phyloP scores from a whole-genome alignment of 2,888 invertebrate species.

The Brachyopa scutellaris region DNA sequence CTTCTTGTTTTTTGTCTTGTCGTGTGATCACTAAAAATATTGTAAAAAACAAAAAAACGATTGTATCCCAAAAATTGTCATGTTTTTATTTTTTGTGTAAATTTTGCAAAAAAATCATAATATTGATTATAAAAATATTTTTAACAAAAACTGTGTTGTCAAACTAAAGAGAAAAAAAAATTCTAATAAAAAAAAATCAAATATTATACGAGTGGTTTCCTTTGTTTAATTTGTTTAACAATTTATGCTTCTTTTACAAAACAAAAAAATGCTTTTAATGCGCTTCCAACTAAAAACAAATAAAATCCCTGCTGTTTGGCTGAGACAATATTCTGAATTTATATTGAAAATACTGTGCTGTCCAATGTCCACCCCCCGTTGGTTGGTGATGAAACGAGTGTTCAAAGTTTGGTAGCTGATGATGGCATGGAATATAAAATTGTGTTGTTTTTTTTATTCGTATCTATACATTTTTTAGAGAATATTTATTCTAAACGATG shows the following conservation, averaged over 20 bases:
- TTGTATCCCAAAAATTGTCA: constrained; percentile 47
- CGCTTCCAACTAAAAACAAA: constrained; percentile 37
- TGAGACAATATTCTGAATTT: not conserved
- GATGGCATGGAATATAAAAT: no score
- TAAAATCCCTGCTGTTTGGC: constrained; percentile 5
- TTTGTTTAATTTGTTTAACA: constrained; percentile 26
- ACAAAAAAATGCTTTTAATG: constrained; percentile 33
- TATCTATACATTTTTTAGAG: no score
- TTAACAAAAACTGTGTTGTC: constrained; percentile 49
- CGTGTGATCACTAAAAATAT: constrained; percentile 27
- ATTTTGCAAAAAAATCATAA: constrained; percentile 11
- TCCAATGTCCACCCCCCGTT: not conserved
- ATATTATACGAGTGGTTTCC: constrained; percentile 35
- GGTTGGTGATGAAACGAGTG: constrained; percentile 14
- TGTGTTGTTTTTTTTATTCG: no score
- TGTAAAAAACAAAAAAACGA: constrained; percentile 47
- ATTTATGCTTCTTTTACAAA: not conserved
- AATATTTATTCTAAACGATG: no score
- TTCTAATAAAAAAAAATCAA: constrained; percentile 36
- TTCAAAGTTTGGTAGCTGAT: no score
- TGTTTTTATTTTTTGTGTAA: constrained; percentile 33
- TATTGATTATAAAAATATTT: constrained; percentile 21
- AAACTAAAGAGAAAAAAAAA: constrained; percentile 46
- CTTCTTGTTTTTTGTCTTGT: constrained; percentile 5
- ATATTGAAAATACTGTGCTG: not conserved